Evolutionary conservation across 1,140 invertebrate species (phyloP), one percentile per base, ranked within the genome.

Genomic region (Glossosoma conforme): DNA sequence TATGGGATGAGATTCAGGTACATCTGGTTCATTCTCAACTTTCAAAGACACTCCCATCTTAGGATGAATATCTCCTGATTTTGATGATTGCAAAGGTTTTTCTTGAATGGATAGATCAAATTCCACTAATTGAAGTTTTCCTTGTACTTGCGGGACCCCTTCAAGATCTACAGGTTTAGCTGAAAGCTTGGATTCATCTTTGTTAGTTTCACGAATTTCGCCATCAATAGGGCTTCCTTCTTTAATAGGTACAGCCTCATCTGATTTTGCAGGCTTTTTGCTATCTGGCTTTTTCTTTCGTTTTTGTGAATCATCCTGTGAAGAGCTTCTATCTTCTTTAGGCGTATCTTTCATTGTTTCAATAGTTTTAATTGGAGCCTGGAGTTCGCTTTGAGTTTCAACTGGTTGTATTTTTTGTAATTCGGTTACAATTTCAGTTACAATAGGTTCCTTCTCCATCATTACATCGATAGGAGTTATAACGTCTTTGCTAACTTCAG

Each of bases 21-120:
- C 19, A 22, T 49, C 30, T 44, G 28, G 28, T 33, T 52, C 44
- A 22, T 52, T 54, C 52, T 66, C 63, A 48, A 62, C 35, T 53
- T 59, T 62, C 19, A 65, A 56, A 28, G 50, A 45, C 28, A 63
- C 28, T 14, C 58, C 47, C 28, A 65, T 51, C 55, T 65, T 60
- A 17, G 63, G 62, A 20, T 60, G 56, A 17, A 20, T 19, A 14
- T 45, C 15, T 1, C 32, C 32, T 28, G 21, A 41, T 45, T 46
- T n/a, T 15, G 35, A n/a, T 21, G 33, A 24, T 35, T 58, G 54
- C 15, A 57, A 25, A 37, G 48, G 57, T 59, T 62, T 66, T 58
- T 70, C 66, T 60, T 65, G 58, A 14, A 70, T 42, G 37, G 61
- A 59, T n/a, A 68, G 43, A 43, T 60, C 58, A 47, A 67, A 63